Evolutionary conservation across 2,888 invertebrate genomes (phyloP).

Genomic region (Andrena flavipes): DNA sequence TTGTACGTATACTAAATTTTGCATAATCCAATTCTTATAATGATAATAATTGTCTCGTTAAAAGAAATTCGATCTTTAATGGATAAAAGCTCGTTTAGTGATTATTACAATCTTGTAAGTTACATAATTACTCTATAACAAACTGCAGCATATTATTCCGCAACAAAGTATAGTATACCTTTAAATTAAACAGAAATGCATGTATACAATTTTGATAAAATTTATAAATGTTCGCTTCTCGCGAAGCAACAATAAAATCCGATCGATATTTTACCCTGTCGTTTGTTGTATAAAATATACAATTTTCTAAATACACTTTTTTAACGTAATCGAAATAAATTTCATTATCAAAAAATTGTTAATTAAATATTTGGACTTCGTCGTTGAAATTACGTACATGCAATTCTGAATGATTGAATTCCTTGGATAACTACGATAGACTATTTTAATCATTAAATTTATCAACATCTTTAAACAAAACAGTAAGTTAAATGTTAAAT

Average conservation of each 20-base stretch:
- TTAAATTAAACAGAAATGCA: constrained; percentile 32
- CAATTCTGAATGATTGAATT: constrained; percentile 29
- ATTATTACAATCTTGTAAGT: constrained; percentile 14
- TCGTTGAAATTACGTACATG: constrained; percentile 14
- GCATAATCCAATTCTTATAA: constrained; percentile 25
- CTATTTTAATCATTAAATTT: constrained; percentile 26
- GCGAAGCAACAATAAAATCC: background rate
- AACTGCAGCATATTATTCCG: constrained; percentile 23
- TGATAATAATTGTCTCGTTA: background rate
- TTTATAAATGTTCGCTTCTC: background rate
- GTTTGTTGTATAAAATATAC: background rate
- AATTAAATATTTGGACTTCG: constrained; percentile 1
- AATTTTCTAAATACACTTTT: background rate
- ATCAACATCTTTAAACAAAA: constrained; percentile 43
- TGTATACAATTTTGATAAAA: constrained; percentile 9
- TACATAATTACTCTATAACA: constrained; percentile 32
- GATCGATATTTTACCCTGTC: background rate
- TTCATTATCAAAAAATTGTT: background rate
- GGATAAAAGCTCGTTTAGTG: background rate
- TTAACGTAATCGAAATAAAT: background rate
- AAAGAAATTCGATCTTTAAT: constrained; percentile 15
- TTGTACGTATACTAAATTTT: constrained; percentile 1
- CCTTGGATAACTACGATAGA: constrained; percentile 8
- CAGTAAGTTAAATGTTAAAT: constrained; percentile 40
- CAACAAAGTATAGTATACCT: constrained; percentile 34